phyloP scores from a whole-genome alignment of 2,797 vertebrate species.

The Limosa lapponica region DNA sequence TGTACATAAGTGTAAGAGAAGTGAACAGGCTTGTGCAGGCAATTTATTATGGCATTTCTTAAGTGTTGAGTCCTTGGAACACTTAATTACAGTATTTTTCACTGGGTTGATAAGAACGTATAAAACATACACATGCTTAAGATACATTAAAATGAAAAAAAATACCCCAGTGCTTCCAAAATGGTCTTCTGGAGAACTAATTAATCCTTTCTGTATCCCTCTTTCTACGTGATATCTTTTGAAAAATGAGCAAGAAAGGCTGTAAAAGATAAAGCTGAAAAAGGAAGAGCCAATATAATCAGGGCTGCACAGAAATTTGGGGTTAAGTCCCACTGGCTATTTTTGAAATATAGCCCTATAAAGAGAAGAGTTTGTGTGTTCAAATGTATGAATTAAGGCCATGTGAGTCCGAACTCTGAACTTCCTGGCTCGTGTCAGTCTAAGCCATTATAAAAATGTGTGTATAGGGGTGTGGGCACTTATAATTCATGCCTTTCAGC shows the following conservation, averaged over 20 bases:
- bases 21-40: background rate
- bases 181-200: background rate
- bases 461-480: conserved; percentile 7
- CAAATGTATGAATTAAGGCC: conserved; percentile 46
- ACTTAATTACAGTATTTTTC: background rate
- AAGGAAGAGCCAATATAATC: conserved; percentile 4
- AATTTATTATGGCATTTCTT: background rate
- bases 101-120: background rate
- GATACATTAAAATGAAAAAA: background rate
- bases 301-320: background rate
- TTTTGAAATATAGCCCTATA: background rate
- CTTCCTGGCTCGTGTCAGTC: conserved; percentile 41
- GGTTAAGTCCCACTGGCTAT: background rate
- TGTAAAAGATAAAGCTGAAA: conserved; percentile 21
- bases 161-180: background rate
- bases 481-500: conserved; percentile 34
- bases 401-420: conserved; percentile 30
- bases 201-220: background rate
- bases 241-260: background rate
- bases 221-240: background rate
- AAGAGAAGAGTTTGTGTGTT: background rate
- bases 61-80: background rate
- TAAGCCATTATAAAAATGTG: conserved; percentile 35
- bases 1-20: background rate
- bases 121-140: background rate